A percentile compares a stretch with the other conserved stretches of the same genome.
These are phyloP conservation scores for Leucoraja ocellata DNA, from an alignment of 2,797 vertebrate genomes.

Conservation along the genomic window DNA sequence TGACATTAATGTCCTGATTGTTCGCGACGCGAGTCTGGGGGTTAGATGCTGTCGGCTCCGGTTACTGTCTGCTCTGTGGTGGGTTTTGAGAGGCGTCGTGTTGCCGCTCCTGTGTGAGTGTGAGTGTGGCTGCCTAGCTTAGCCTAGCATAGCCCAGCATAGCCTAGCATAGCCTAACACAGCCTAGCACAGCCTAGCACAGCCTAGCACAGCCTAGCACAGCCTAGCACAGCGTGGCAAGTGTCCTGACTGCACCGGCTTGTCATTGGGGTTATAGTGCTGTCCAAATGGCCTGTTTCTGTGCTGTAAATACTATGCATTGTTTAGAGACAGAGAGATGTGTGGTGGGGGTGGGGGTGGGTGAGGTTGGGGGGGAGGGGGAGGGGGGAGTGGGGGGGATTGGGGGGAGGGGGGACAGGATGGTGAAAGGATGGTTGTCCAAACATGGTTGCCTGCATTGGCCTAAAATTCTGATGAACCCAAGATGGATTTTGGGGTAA, in stretches of 20 bases:
- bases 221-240: not conserved
- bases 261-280: not conserved
- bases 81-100: not conserved
- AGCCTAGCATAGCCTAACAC: too few species aligned
- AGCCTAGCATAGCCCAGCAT: too few species aligned
- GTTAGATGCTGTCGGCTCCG: too few species aligned
- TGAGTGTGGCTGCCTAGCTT: not conserved
- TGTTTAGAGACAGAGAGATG: not conserved
- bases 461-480: not conserved
- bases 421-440: constrained; percentile 4
- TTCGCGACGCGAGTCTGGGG: too few species aligned
- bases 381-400: not conserved
- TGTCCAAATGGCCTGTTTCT: not conserved
- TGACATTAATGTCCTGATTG: not conserved
- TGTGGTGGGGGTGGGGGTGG: not conserved
- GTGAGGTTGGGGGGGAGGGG: not conserved
- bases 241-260: not conserved
- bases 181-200: too few species aligned
- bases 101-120: not conserved
- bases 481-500: not conserved
- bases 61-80: too few species aligned
- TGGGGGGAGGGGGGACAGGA: not conserved
- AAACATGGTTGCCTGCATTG: not conserved
- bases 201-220: too few species aligned
- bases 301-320: not conserved